Base-by-base conservation (phyloP, 2,888 invertebrate species). In the Chrysotoxum bicinctum region DNA sequence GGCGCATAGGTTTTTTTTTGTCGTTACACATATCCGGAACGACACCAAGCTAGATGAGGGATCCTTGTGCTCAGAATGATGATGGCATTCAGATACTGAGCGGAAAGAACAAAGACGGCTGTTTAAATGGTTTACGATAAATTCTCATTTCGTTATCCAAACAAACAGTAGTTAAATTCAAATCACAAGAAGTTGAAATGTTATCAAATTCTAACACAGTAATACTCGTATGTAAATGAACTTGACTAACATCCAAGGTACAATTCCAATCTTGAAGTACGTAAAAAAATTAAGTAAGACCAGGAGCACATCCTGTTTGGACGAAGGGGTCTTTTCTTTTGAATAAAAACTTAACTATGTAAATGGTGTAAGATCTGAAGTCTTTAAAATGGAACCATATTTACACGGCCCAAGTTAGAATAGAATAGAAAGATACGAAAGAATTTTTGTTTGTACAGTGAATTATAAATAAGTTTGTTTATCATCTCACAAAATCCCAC, bases 1-100 rank as follows among this genome's bases (percentile, higher is more conserved):
- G 83, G 69, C 40, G 78, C 78, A 78, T 56, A 30, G 40, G 40
- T 45, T 60, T 43, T 26, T 73, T 66, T 76, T 66, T 54, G n/a
- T 10, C 45, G 30, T 16, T 43, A 45, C 40, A 50, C 54, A 73
- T 62, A 62, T 56, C 68, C 72, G 62, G 73, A 50, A 30, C 23
- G 45, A 40, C 48, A 74, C 26, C 30, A n/a, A 73, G 48, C 62
- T 54, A 50, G 66, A 72, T 52, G 72, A 56, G 21, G 50, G 56
- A 66, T 66, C 23, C 35, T 32, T 21, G 9, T 35, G 12, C 50
- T 58, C 10, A 50, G 60, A 56, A 19, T 32, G 32, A 43, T 56
- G 37, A 60, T 60, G 21, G 30, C 14, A 30, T 26, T 58, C n/a
- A n/a, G 16, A 35, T 66, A 21, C 4, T 21, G 35, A 6, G 35